Conservation (phyloP, 64 coral and sea anemone species). For the Dendrophyllia cribrosa region DNA sequence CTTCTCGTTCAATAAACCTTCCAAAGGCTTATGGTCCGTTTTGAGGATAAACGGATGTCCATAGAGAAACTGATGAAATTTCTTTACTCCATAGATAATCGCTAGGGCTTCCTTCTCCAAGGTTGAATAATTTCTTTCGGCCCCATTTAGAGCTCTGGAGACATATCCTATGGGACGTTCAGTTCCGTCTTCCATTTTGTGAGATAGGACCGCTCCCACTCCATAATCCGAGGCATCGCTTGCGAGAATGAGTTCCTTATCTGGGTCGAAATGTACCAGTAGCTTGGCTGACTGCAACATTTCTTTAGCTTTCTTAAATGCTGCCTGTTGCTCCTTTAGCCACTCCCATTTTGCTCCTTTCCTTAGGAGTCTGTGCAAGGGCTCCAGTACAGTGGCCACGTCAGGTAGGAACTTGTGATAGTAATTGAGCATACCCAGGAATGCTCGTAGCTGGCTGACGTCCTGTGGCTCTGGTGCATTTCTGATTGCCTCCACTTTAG, state of each 20-base stretch:
- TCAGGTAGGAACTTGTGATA: conserved; percentile 61
- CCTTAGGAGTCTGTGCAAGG: conserved; percentile 57
- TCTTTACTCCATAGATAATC: conserved; percentile 47
- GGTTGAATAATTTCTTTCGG: conserved; percentile 53
- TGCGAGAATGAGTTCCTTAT: conserved; percentile 33
- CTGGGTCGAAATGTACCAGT: conserved; percentile 24
- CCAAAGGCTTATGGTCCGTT: conserved; percentile 53
- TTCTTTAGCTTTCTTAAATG: conserved; percentile 40
- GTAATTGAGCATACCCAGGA: conserved; percentile 71
- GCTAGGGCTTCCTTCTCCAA: conserved; percentile 45
- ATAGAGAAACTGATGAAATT: conserved; percentile 53
- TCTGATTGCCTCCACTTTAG: conserved; percentile 62
- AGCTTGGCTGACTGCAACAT: conserved; percentile 12
- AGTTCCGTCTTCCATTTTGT: conserved; percentile 45
- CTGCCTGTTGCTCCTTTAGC: conserved; percentile 13
- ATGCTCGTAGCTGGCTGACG: conserved; percentile 49
- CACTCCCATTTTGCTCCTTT: conserved; percentile 35
- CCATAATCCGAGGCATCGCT: conserved; percentile 59
- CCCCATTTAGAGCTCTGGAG: conserved; percentile 6
- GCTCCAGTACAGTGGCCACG: conserved; percentile 30
- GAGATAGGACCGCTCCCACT: conserved; percentile 62
- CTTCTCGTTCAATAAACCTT: conserved; percentile 15
- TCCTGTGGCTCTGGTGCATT: conserved; percentile 41
- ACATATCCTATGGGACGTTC: conserved; percentile 35
- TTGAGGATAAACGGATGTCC: conserved; percentile 28